Evolutionary conservation across 64 coral and sea anemone species (phyloP).

Genomic region (Trachythela sp.): DNA sequence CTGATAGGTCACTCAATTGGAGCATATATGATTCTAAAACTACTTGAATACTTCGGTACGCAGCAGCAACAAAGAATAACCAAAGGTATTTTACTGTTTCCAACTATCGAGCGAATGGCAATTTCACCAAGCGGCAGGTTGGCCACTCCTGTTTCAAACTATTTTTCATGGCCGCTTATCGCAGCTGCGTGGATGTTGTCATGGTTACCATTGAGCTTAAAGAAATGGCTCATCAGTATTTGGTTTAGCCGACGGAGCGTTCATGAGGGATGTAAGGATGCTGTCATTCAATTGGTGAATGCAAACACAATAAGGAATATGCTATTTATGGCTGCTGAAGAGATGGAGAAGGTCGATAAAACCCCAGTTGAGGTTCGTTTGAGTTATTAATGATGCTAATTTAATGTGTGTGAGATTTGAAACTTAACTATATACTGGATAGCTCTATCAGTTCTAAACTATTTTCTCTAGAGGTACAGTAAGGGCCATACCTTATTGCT

Average conservation of each 20-base stretch:
- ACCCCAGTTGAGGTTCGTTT: background rate
- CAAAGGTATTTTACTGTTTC: slow-evolving; percentile 82
- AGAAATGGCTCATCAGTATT: slow-evolving; percentile 55
- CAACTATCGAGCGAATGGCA: slow-evolving; percentile 79
- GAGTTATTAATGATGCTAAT: slow-evolving; percentile 52
- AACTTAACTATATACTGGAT: too few relatives aligned
- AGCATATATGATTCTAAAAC: slow-evolving; percentile 72
- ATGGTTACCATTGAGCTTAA: slow-evolving; percentile 50
- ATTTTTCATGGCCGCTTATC: slow-evolving; percentile 74
- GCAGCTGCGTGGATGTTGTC: slow-evolving; percentile 38
- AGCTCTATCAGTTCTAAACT: too few relatives aligned
- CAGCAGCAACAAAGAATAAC: slow-evolving; percentile 65
- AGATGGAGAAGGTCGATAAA: slow-evolving; percentile 68
- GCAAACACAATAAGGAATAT: slow-evolving; percentile 53
- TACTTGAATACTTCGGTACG: slow-evolving; percentile 75
- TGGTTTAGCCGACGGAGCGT: slow-evolving; percentile 70
- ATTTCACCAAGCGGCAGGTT: slow-evolving; percentile 75
- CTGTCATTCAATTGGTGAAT: slow-evolving; percentile 58
- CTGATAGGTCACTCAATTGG: slow-evolving; percentile 90
- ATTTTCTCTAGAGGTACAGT: too few relatives aligned
- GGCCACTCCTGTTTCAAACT: slow-evolving; percentile 58
- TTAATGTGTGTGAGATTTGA: slow-evolving; percentile 22
- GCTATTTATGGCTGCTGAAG: slow-evolving; percentile 60
- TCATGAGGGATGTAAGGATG: slow-evolving; percentile 38
- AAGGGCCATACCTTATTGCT: too few relatives aligned